A percentile compares a stretch with the other conserved stretches of the same genome.
These are phyloP conservation scores for Pygathrix nemaeus DNA, from an alignment of 2,113 vertebrate genomes.

Conservation along the genomic window DNA sequence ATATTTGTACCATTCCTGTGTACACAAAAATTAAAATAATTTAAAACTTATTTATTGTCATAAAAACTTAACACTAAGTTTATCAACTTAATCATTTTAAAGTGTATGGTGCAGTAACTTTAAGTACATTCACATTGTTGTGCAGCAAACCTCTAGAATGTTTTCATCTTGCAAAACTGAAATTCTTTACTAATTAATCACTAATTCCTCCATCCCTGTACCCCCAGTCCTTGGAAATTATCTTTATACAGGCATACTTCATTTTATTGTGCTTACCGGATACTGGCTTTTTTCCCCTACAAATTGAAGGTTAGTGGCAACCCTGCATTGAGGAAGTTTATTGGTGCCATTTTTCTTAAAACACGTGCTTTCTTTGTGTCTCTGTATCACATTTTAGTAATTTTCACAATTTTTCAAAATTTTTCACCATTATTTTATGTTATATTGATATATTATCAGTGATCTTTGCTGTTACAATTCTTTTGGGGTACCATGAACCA, in stretches of 20 bases:
- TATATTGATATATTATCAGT: background rate
- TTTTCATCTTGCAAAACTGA: background rate
- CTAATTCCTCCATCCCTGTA: background rate
- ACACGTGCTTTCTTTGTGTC: background rate
- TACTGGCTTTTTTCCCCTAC: background rate
- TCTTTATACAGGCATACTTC: background rate
- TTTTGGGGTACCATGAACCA: background rate
- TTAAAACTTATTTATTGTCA: background rate
- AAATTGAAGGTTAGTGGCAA: background rate
- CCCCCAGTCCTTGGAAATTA: background rate
- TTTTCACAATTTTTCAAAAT: background rate
- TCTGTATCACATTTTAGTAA: background rate
- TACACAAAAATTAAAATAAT: background rate
- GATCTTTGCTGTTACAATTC: background rate
- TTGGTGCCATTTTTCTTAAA: background rate
- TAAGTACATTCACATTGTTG: background rate
- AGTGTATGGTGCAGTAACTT: background rate
- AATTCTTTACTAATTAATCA: background rate
- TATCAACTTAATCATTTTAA: background rate
- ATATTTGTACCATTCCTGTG: background rate
- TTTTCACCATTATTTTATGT: background rate
- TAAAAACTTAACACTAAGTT: background rate
- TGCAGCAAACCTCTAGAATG: background rate
- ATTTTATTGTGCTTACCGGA: background rate
- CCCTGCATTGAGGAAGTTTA: background rate